Evolutionary conservation across 1,140 invertebrate species (phyloP), one percentile per base, ranked within the genome.

Genomic region (Micrasema longulum): DNA sequence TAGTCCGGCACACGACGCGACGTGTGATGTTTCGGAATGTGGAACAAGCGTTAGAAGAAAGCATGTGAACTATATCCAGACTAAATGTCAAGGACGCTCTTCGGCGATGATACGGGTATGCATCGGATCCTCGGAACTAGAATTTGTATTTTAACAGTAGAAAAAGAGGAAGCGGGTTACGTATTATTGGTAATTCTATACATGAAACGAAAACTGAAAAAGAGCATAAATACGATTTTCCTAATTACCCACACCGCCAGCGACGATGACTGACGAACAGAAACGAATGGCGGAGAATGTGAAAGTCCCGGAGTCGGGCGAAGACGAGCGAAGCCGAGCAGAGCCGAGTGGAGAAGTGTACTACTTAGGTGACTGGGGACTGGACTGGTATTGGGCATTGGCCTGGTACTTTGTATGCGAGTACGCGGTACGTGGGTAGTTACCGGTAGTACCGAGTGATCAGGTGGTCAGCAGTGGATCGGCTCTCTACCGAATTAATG

Each of bases 241-340:
- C 26, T 31, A 31, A 31, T 31, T 31, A 31, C 26, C 26, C 26
- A 26, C 43, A 26, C 26, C 12, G 52, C 1, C 23, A 31, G n/a
- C 7, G 43, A 47, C 14, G n/a, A 47, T 14, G 43, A 47, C n/a
- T n/a, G 52, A 31, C 23, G n/a, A 53, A 1, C 50, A 53, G 9
- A 12, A 31, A 53, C 22, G 20, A 23, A 35, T n/a, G 50, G 50
- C 12, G 23, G 50, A 53, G 23, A 53, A 53, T 55, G 52, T 55
- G 52, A 55, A 55, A 55, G 52, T 55, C 10, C 26, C 22, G 43
- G 14, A 55, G n/a, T 23, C 52, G 52, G 26, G 50, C 23, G 22
- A 31, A 26, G 22, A n/a, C 52, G 52, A 31, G 11, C 22, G 23
- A 9, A 31, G 52, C 23, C 52, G 52, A 31, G 23, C n/a, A 35